Conservation (phyloP, 2,888 invertebrate genomes). For the Rhopalosiphum nymphaeae region DNA sequence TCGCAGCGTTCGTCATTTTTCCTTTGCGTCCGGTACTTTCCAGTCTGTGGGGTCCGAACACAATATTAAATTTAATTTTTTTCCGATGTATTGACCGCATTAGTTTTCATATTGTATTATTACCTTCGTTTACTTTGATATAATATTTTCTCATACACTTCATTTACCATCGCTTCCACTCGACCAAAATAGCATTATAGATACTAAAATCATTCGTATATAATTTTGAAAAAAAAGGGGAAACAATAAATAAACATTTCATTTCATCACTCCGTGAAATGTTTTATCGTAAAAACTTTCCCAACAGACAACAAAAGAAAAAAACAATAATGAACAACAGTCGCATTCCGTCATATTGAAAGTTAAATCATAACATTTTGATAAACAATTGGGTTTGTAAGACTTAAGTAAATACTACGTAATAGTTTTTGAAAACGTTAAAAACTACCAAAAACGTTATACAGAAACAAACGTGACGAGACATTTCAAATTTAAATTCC, state of each 20-base stretch:
- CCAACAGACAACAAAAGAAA: neutral
- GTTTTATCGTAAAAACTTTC: conserved; percentile 1
- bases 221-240: neutral
- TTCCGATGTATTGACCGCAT: neutral
- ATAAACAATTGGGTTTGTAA: neutral
- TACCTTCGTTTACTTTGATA: neutral
- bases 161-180: conserved; percentile 20
- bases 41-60: neutral
- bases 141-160: conserved; percentile 13
- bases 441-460: neutral
- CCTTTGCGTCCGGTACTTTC: neutral
- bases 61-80: neutral
- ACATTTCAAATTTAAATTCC: neutral
- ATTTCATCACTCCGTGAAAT: conserved; percentile 3
- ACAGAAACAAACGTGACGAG: neutral
- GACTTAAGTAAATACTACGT: neutral
- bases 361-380: conserved; percentile 11
- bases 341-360: neutral
- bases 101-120: conserved; percentile 3
- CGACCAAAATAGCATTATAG: conserved; percentile 16
- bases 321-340: neutral
- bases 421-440: neutral
- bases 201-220: conserved; percentile 2
- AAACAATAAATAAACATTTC: conserved; percentile 15
- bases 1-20: neutral